Evolutionary conservation across 1,140 invertebrate species (phyloP).

Genomic region (Drosophila simulans): DNA sequence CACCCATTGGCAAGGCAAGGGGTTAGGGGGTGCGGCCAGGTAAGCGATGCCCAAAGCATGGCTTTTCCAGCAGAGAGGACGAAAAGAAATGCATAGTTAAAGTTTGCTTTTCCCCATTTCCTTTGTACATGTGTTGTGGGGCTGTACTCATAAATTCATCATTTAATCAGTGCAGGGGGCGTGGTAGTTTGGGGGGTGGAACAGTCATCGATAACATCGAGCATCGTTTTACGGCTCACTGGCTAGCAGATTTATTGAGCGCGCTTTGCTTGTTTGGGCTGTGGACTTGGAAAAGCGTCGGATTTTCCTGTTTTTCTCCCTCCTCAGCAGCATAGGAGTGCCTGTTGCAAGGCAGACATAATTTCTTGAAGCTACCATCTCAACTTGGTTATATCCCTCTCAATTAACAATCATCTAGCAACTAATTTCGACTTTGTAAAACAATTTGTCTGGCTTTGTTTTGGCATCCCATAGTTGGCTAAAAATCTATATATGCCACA

Average conservation of each 20-base stretch:
- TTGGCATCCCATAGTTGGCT: constrained; percentile 36
- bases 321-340: neutral
- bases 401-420: constrained; percentile 1
- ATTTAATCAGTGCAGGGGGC: constrained; percentile 38
- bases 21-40: neutral
- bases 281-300: constrained; percentile 28
- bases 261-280: constrained; percentile 27
- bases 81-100: constrained; percentile 67
- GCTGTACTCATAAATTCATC: constrained; percentile 72
- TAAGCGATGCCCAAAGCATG: constrained; percentile 14
- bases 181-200: neutral
- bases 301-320: neutral
- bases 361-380: neutral
- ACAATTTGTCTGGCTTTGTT: constrained; percentile 32
- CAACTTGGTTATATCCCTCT: constrained; percentile 1
- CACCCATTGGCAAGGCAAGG: constrained; percentile 1
- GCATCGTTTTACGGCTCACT: constrained; percentile 71
- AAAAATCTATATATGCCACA: constrained; percentile 55
- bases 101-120: constrained; percentile 31
- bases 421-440: constrained; percentile 21
- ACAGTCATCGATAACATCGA: constrained; percentile 47
- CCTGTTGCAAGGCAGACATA: constrained; percentile 14
- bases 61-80: constrained; percentile 9
- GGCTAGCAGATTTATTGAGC: constrained; percentile 67
- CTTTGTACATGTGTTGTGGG: constrained; percentile 17